phyloP scores from a whole-genome alignment of 2,113 vertebrate genomes.

The Scopus umbretta region DNA sequence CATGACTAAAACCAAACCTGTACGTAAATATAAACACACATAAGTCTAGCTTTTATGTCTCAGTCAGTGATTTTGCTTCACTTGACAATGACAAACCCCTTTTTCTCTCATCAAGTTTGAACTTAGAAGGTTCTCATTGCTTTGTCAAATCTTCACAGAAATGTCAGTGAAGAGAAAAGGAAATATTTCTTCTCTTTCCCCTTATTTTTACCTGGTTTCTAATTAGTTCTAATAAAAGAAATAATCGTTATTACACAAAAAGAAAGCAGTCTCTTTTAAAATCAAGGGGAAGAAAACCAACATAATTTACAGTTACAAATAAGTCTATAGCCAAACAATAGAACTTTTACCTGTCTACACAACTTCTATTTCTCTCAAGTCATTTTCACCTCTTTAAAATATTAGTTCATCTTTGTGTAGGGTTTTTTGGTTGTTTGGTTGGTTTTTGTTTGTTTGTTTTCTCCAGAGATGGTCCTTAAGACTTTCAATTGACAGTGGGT shows the following conservation, averaged over 20 bases:
- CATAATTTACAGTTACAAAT: not conserved
- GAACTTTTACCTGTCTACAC: not conserved
- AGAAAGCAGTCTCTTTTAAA: not conserved
- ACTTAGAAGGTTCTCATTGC: not conserved
- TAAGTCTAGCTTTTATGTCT: not conserved
- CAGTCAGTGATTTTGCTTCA: not conserved
- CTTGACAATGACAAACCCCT: not conserved
- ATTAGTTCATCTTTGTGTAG: not conserved
- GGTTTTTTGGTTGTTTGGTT: not conserved
- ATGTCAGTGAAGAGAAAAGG: not conserved
- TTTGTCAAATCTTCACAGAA: not conserved
- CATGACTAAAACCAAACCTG: not conserved
- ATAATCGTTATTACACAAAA: not conserved
- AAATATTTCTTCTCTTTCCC: not conserved
- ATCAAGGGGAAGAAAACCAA: not conserved
- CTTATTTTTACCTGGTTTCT: not conserved
- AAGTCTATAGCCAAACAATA: not conserved
- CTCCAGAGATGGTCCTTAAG: not conserved
- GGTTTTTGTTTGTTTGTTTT: not conserved
- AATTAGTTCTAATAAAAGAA: not conserved
- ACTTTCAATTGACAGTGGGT: not conserved
- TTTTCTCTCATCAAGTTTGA: not conserved
- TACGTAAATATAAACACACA: not conserved
- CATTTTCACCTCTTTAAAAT: not conserved
- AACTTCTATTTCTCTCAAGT: not conserved